Evolutionary conservation across 2,888 invertebrate species (phyloP).

Genomic region (Eugnorisma glareosa): DNA sequence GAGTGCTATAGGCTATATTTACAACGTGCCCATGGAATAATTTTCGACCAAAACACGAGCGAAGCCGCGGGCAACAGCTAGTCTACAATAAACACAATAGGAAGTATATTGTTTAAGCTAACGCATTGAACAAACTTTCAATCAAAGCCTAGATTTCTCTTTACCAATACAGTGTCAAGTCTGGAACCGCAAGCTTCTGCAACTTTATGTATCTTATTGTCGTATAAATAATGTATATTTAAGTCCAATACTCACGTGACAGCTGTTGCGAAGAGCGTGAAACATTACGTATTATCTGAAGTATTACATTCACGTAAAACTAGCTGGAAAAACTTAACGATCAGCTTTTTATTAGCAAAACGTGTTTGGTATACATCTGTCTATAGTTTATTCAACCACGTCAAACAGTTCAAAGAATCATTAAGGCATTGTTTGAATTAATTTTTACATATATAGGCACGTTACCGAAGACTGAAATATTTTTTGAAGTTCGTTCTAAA

Average conservation of each 20-base stretch:
- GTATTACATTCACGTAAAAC: constrained; percentile 58
- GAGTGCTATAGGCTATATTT: too few species aligned
- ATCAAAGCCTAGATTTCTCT: constrained; percentile 44
- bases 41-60: too few species aligned
- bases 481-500: not conserved
- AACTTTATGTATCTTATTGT: constrained; percentile 14
- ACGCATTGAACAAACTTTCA: constrained; percentile 32
- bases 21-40: too few species aligned
- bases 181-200: constrained; percentile 37
- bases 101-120: not conserved
- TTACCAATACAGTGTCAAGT: constrained; percentile 18
- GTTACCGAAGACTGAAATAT: not conserved
- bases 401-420: constrained; percentile 7
- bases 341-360: constrained; percentile 58
- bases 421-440: constrained; percentile 10
- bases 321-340: constrained; percentile 49
- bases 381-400: constrained; percentile 41
- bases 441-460: constrained; percentile 4
- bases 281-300: constrained; percentile 53
- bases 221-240: constrained; percentile 15
- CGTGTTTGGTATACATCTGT: constrained; percentile 57
- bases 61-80: too few species aligned
- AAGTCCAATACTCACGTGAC: constrained; percentile 34
- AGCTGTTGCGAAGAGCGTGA: constrained; percentile 36
- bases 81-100: constrained; percentile 11